These are phyloP conservation scores for Chrysomela aeneicollis DNA, from an alignment of 2,888 invertebrate genomes.

Conservation along the genomic window DNA sequence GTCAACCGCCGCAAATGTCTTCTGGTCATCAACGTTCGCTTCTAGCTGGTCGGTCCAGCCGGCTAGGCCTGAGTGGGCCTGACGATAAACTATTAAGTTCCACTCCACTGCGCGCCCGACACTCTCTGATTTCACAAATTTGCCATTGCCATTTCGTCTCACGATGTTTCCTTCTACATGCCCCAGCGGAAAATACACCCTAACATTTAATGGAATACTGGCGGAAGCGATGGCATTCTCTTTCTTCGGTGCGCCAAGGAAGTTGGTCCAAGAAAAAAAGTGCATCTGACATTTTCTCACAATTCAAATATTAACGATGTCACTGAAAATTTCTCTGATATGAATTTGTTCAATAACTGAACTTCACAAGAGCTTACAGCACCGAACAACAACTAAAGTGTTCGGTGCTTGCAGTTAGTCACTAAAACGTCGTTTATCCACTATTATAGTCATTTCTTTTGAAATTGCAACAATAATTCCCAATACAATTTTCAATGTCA, in stretches of 20 bases:
- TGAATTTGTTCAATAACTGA: too few species aligned
- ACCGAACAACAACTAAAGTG: too few species aligned
- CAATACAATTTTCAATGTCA: too few species aligned
- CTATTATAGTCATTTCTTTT: too few species aligned
- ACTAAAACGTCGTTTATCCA: too few species aligned
- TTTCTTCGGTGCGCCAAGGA: background rate
- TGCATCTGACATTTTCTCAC: too few species aligned
- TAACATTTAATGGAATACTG: background rate
- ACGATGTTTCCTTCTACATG: conserved; percentile 24
- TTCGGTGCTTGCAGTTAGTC: too few species aligned
- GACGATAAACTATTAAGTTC: conserved; percentile 47
- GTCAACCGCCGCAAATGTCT: conserved; percentile 61
- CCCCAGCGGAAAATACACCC: conserved; percentile 9
- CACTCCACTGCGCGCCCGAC: conserved; percentile 48
- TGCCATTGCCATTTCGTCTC: conserved; percentile 32
- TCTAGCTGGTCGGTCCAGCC: conserved; percentile 36
- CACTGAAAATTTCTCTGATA: too few species aligned
- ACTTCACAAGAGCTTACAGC: too few species aligned
- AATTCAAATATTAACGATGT: too few species aligned
- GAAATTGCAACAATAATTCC: too few species aligned
- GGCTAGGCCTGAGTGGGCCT: conserved; percentile 17
- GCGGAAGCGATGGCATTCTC: background rate
- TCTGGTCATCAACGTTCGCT: conserved; percentile 57
- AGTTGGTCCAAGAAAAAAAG: too few species aligned
- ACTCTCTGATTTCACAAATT: conserved; percentile 31